Base-by-base conservation (phyloP, 2,113 vertebrate genomes). In the Dipodomys merriami region DNA sequence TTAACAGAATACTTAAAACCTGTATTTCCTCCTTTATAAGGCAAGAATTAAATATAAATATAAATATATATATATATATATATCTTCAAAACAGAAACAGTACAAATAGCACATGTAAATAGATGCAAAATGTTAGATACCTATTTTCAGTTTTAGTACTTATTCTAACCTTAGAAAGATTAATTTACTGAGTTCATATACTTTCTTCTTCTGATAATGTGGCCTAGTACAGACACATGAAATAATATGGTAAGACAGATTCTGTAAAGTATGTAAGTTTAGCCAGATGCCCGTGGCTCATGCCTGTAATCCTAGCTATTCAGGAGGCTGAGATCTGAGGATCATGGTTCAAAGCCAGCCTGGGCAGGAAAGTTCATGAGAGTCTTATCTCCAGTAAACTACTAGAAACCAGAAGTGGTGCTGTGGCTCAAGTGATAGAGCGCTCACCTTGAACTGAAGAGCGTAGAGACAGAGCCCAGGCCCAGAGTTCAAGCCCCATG, bases 171-270 rank as follows among this genome's bases (percentile, higher is more conserved):
- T 39, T 93, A 13, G 72, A 67, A 64, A 57, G 30, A 73, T 27
- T 29, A 35, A 86, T 81, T 39, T 69, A 74, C 76, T 72, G 69
- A 16, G 6, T 73, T 94, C 39, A 81, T 35, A 57, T 7, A 18
- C 39, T 74, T 76, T 13, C 60, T 1, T 82, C 8, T 72, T 71
- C 19, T 77, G 29, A 81, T 57, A 67, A 79, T 57, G 9, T 46
- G 85, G 82, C 27, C 86, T 90, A 91, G 25, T 57, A 77, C 25
- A 69, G 29, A 74, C 76, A 25, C 33, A 94, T 74, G 67, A 64
- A 89, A 1, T 39, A 30, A 29, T 69, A 65, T 65, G 30, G 20
- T 2, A 44, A 72, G 62, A 82, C n/a, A 67, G 53, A 69, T 72
- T 80, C 57, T 44, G 83, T n/a, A 57, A 86, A 93, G 15, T 62